Evolutionary conservation across 2,888 invertebrate genomes (phyloP), one percentile per base, ranked within the genome.

Genomic region (Diarsia dahlii): DNA sequence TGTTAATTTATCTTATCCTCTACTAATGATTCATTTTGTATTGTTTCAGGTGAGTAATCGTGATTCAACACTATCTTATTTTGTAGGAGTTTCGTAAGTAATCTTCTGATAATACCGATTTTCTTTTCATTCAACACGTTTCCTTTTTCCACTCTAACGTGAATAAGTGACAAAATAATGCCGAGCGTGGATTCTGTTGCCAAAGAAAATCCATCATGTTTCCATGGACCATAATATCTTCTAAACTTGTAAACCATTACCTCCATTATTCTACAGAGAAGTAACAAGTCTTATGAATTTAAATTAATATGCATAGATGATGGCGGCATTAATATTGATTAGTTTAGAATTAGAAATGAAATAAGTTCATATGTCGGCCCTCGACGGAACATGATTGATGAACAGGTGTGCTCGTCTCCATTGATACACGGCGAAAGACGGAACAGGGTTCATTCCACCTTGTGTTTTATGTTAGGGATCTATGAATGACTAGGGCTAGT

Each of bases 1-100:
- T 34, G 34, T 28, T 18, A 28, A 34, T 28, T 58, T 28, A 58
- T 58, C 3, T 28, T 9, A 58, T 58, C 6, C 3, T 45, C 0
- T 62, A 65, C 18, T 71, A 58, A 77, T 39, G 13, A 18, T 23
- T n/a, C 13, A 12, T 74, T 62, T 1, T 75, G 18, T 50, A 46
- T 87, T 87, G 87, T 87, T 87, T 77, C 88, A 88, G 87, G 87
- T 87, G 71, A 87, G 87, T 87, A 76, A 58, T 46, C 34, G 15
- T 9, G 15, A 52, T 54, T 20, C 13, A 39, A 62, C 20, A 13
- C 20, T 63, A n/a, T 18, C n/a, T 13, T 56, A 23, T 15, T 62
- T 3, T 64, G 34, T 18, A 39, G 10, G 20, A 60, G 28, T 18
- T 15, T 20, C 18, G 78, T 86, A 78, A 86, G 87, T 86, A 58